Evolutionary conservation across 1,140 invertebrate species (phyloP), one percentile per base, ranked within the genome.

Genomic region (Pseudobourletiella spinata): DNA sequence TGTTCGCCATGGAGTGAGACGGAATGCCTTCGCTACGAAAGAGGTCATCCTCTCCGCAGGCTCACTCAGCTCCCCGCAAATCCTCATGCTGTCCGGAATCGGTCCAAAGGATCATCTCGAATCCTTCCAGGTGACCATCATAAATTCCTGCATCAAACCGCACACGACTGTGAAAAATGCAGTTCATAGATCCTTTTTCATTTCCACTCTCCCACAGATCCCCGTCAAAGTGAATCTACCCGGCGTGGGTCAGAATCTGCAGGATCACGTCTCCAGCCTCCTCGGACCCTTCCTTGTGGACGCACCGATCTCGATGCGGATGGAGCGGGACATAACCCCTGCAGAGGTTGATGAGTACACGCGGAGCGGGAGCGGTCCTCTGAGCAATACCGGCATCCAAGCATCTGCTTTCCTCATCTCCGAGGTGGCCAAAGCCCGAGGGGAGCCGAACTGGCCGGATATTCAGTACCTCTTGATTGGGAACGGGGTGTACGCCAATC

Each of bases 261-360:
- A 78, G 61, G 77, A 79, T 57, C 78, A 79, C 46, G 46, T 62
- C 22, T 54, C 30, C 16, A 57, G 59, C 0, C 56, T 64, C 3
- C 24, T 65, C 4, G 63, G 63, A 15, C 66, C 59, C 2, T 64
- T 61, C 48, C 35, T 59, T 24, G 42, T 68, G 14, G 46, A 68
- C 30, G 29, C 50, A 29, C 46, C 59, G 3, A 18, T 57, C 3
- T 32, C 63, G 1, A 16, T 62, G 3, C 26, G 57, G 1, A 43
- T 64, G 1, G 63, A 64, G 3, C 29, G 66, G 16, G 66, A 68
- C 28, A 32, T 68, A 2, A 68, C 52, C 8, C 51, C 42, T 15
- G 30, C 42, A 55, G 44, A 50, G 2, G 42, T 61, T 46, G 16
- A 43, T 4, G 32, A 61, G 3, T 61, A 28, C 11, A 28, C 24